Conservation (phyloP, 2,888 invertebrate genomes). For the Diaprepes abbreviatus region DNA sequence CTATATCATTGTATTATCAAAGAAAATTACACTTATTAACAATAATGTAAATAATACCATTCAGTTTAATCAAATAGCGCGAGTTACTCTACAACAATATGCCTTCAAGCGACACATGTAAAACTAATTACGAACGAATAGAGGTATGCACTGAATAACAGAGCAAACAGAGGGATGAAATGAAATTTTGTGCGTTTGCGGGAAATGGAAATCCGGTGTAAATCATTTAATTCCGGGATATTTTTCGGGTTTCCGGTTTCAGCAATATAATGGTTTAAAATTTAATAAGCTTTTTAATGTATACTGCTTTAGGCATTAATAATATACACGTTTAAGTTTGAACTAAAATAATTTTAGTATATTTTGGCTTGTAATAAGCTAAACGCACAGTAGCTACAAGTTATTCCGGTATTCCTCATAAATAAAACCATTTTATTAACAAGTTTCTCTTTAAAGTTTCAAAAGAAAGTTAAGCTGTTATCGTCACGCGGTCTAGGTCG, state of each 20-base stretch:
- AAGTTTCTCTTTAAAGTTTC: not conserved
- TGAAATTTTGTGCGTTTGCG: slow-evolving; percentile 29
- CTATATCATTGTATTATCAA: too few relatives aligned
- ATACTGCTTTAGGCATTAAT: too few relatives aligned
- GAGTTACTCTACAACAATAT: slow-evolving; percentile 8
- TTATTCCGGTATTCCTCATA: too few relatives aligned
- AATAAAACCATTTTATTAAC: too few relatives aligned
- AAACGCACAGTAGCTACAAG: too few relatives aligned
- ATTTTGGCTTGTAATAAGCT: too few relatives aligned
- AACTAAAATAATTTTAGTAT: too few relatives aligned
- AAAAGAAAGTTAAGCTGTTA: slow-evolving; percentile 22
- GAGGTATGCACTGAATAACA: slow-evolving; percentile 35
- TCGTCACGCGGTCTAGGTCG: slow-evolving; percentile 42
- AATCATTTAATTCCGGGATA: slow-evolving; percentile 12
- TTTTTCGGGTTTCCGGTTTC: not conserved
- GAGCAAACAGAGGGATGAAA: slow-evolving; percentile 34
- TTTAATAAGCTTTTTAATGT: too few relatives aligned
- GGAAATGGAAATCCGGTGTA: slow-evolving; percentile 31
- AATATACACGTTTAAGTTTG: too few relatives aligned
- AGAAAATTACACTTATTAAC: too few relatives aligned
- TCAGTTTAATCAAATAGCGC: not conserved
- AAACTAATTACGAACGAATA: slow-evolving; percentile 43
- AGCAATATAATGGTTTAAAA: too few relatives aligned
- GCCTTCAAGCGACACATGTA: slow-evolving; percentile 38
- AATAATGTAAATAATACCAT: not conserved